Percentiles rank a stretch among this genome's conserved stretches.
These are phyloP conservation scores for Protophormia terraenovae DNA, from an alignment of 2,888 invertebrate species.

Conservation along the genomic window DNA sequence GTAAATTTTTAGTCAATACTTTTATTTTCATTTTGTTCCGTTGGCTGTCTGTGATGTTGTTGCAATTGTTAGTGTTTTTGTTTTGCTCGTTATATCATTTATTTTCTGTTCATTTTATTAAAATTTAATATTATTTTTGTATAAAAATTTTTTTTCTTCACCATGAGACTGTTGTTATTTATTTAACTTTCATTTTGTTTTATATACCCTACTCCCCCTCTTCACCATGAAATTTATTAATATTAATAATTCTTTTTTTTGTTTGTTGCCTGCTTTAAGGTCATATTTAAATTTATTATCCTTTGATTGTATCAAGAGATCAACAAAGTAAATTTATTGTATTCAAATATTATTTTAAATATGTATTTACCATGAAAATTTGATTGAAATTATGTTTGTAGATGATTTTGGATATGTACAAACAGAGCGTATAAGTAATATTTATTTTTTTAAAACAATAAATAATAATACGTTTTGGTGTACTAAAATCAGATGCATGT, in stretches of 20 bases:
- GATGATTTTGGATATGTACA: no score
- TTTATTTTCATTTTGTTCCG: conserved; percentile 5
- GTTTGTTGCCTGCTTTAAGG: not conserved
- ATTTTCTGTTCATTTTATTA: conserved; percentile 4
- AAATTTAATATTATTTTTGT: conserved; percentile 10
- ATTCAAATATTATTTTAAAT: not conserved
- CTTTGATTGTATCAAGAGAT: conserved; percentile 9
- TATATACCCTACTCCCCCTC: not conserved
- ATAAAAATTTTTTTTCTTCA: no score
- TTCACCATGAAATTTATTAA: conserved; percentile 29
- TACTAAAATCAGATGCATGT: no score
- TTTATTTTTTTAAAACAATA: no score
- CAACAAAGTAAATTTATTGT: not conserved
- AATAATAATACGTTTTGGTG: no score
- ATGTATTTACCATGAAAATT: not conserved
- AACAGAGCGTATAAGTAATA: no score
- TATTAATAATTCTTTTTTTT: conserved; percentile 24
- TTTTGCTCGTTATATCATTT: not conserved
- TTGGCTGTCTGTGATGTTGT: not conserved
- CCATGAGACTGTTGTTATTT: not conserved
- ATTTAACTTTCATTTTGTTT: conserved; percentile 7
- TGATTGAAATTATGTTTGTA: no score
- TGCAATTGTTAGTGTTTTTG: not conserved
- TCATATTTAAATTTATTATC: conserved; percentile 18
- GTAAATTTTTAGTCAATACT: conserved; percentile 44